Evolutionary conservation across 2,797 vertebrate species (phyloP).

Genomic region (Helarctos malayanus): DNA sequence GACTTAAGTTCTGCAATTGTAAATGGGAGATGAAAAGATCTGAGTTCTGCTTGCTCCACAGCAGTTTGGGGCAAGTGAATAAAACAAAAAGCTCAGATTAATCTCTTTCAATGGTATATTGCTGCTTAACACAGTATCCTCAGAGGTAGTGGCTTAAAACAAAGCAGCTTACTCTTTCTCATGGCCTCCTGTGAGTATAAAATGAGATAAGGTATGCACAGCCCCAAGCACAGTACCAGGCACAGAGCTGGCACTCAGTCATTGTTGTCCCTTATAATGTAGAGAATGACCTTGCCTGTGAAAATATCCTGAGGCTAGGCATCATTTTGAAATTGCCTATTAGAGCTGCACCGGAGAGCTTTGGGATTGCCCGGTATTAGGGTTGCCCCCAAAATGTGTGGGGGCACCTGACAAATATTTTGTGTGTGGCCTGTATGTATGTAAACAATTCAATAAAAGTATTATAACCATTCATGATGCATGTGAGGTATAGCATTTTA

Average conservation of each 20-base stretch:
- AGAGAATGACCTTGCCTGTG: background rate
- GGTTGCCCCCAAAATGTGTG: background rate
- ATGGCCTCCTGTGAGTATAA: background rate
- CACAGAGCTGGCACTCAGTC: background rate
- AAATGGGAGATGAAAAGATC: slow-evolving; percentile 12
- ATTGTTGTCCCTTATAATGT: background rate
- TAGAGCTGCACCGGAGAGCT: background rate
- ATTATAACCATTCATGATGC: background rate
- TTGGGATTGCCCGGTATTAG: background rate
- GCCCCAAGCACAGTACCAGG: background rate
- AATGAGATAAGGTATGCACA: background rate
- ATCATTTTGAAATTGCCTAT: background rate
- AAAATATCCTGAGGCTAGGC: background rate
- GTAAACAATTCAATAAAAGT: background rate
- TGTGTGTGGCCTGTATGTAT: background rate
- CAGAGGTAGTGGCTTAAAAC: background rate
- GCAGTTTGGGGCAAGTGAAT: slow-evolving; percentile 16
- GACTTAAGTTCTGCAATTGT: slow-evolving; percentile 17
- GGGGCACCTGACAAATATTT: background rate
- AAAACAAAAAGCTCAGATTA: slow-evolving; percentile 30
- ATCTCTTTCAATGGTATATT: slow-evolving; percentile 28
- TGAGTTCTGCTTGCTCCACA: background rate
- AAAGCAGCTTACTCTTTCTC: slow-evolving; percentile 44
- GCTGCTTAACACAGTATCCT: slow-evolving; percentile 32
- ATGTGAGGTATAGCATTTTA: slow-evolving; percentile 10